A percentile compares a stretch with the other conserved stretches of the same genome.
phyloP scores from a whole-genome alignment of 1,140 invertebrate species.

The Eurosta solidaginis region DNA sequence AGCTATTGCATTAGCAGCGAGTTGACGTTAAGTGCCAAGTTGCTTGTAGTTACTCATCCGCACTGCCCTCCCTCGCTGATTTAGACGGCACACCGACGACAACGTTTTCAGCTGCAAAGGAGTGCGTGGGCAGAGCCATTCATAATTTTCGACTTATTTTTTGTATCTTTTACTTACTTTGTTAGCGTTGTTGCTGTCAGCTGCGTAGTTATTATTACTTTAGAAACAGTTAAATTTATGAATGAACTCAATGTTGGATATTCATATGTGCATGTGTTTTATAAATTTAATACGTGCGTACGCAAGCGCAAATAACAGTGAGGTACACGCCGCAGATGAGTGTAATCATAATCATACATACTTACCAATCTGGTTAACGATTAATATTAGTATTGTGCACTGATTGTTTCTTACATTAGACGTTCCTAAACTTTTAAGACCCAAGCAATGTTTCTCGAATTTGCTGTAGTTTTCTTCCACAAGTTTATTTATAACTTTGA shows the following conservation, averaged over 20 bases:
- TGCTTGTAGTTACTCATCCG: background rate
- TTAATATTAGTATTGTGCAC: no score
- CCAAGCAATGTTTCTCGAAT: no score
- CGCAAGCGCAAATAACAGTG: no score
- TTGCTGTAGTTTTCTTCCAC: no score
- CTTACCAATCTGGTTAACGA: slow-evolving; percentile 1
- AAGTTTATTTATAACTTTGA: no score
- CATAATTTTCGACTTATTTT: background rate
- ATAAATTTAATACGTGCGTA: background rate
- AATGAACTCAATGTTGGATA: background rate
- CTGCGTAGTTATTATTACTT: slow-evolving; percentile 4
- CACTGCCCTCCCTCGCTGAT: background rate
- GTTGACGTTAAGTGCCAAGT: slow-evolving; percentile 5
- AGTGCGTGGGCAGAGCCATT: slow-evolving; percentile 11
- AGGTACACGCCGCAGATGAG: no score
- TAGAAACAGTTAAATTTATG: slow-evolving; percentile 24
- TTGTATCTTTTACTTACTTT: background rate
- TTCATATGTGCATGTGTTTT: background rate
- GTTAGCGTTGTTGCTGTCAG: background rate
- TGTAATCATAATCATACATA: no score
- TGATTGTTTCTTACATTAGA: no score
- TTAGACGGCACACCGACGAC: background rate
- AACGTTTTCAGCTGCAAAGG: background rate
- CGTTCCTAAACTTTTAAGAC: no score
- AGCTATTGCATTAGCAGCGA: background rate